phyloP scores from a whole-genome alignment of 1,140 invertebrate species.

The Atopsyche davidsoni region DNA sequence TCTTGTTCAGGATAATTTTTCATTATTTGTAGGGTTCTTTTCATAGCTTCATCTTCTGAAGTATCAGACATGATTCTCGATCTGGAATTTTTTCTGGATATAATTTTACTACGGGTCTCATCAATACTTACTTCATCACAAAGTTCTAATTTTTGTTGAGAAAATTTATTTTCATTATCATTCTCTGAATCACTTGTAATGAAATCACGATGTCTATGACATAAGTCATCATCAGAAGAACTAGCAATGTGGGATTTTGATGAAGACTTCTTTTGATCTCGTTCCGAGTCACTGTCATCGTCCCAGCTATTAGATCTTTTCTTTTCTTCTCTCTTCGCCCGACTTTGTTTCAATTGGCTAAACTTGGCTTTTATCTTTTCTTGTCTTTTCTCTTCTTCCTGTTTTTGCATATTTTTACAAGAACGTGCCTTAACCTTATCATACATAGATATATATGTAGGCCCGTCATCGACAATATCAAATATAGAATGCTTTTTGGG shows the following conservation, averaged over 20 bases:
- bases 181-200: constrained; percentile 42
- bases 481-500: constrained; percentile 88
- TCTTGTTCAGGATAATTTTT: constrained; percentile 35
- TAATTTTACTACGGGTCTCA: constrained; percentile 43
- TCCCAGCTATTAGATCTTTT: constrained; percentile 82
- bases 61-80: constrained; percentile 55
- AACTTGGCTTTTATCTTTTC: constrained; percentile 86
- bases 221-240: constrained; percentile 53
- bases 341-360: constrained; percentile 77
- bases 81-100: constrained; percentile 48
- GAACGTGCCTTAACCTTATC: constrained; percentile 95
- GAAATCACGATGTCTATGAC: constrained; percentile 36
- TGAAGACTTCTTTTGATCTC: constrained; percentile 39
- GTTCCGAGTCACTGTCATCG: constrained; percentile 65
- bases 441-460: constrained; percentile 95
- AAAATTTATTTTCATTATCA: constrained; percentile 40
- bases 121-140: constrained; percentile 41
- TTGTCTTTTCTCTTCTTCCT: constrained; percentile 82
- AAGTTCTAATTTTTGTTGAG: constrained; percentile 23
- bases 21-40: constrained; percentile 41
- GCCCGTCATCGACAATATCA: constrained; percentile 83
- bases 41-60: constrained; percentile 49
- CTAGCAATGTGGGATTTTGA: constrained; percentile 49
- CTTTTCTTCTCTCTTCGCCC: constrained; percentile 79
- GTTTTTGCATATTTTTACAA: constrained; percentile 85